Evolutionary conservation across 2,797 vertebrate genomes (phyloP), one percentile per base, ranked within the genome.

Genomic region (Mus minutoides): DNA sequence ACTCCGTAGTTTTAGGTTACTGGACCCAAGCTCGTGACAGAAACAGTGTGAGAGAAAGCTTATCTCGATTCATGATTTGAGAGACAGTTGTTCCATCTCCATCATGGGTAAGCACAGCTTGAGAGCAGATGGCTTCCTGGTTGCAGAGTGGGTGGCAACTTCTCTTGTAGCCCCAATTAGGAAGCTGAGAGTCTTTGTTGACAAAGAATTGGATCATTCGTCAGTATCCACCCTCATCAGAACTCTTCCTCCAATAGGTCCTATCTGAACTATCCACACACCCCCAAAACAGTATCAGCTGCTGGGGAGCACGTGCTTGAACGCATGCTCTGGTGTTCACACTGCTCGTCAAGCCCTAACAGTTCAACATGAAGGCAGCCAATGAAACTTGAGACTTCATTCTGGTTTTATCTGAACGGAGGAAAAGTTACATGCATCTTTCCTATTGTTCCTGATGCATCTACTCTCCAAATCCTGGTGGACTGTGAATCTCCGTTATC

Each of bases 331-430:
- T 2, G 8, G 1, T n/a, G 4, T 8, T 10, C 29, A 62, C 31
- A 19, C 3, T 6, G 34, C 13, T 5, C 40, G 22, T 24, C 40
- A 52, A 78, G 62, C 77, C 22, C 2, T 26, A 21, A n/a, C 3
- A 58, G 37, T 26, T 62, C 37, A 77, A 67, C 40, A 34, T 6
- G 21, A 86, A 91, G 49, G 77, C 49, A 69, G 24, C 67, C 87
- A 80, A 3, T 76, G 34, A 92, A 95, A 90, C 34, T 43, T n/a
- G 85, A 90, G 3, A 22, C 19, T 62, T 94, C 34, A 3, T 43
- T 88, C 58, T 29, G 4, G 58, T 91, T 92, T 49, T 64, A n/a
- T 86, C 49, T 78, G 60, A 34, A 46, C 26, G 31, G 49, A 96
- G 22, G 16, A 94, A 94, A 95, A 52, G 12, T 64, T 84, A 40